Evolutionary conservation across 2,888 invertebrate species (phyloP).

Genomic region (Hemistola chrysoprasaria): DNA sequence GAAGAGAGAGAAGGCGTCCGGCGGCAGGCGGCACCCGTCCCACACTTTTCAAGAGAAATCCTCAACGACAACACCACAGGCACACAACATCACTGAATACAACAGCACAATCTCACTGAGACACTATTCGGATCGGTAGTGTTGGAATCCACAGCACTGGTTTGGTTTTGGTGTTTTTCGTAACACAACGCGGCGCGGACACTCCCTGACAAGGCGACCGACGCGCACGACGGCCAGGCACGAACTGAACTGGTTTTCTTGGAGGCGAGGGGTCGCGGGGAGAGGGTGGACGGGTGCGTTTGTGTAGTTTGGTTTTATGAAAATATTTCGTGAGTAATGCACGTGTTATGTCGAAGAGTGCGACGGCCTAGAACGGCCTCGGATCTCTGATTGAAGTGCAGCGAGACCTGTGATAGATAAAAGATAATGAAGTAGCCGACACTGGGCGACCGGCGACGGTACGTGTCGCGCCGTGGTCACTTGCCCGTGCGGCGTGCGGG

Average conservation of each 20-base stretch:
- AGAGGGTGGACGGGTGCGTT: conserved; percentile 66
- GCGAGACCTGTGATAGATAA: conserved; percentile 50
- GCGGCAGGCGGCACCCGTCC: conserved; percentile 68
- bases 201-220: conserved; percentile 50
- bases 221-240: conserved; percentile 77
- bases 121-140: conserved; percentile 49
- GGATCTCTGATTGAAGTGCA: conserved; percentile 72
- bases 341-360: conserved; percentile 78
- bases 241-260: conserved; percentile 78
- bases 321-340: conserved; percentile 83
- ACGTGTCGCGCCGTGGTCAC: conserved; percentile 34
- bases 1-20: conserved; percentile 76
- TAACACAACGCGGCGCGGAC: conserved; percentile 65
- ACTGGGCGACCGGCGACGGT: conserved; percentile 18
- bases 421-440: conserved; percentile 49
- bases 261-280: conserved; percentile 53
- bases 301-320: conserved; percentile 74
- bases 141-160: conserved; percentile 75
- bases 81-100: conserved; percentile 70
- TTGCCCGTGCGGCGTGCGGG: conserved; percentile 35
- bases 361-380: conserved; percentile 78
- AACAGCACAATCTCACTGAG: conserved; percentile 75
- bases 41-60: conserved; percentile 74
- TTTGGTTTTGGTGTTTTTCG: conserved; percentile 73
- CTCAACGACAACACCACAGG: conserved; percentile 69